Percentiles rank a stretch among this genome's conserved stretches.
Evolutionary conservation across 2,888 invertebrate genomes (phyloP).

Genomic region (Hydrotaea diabolus): DNA sequence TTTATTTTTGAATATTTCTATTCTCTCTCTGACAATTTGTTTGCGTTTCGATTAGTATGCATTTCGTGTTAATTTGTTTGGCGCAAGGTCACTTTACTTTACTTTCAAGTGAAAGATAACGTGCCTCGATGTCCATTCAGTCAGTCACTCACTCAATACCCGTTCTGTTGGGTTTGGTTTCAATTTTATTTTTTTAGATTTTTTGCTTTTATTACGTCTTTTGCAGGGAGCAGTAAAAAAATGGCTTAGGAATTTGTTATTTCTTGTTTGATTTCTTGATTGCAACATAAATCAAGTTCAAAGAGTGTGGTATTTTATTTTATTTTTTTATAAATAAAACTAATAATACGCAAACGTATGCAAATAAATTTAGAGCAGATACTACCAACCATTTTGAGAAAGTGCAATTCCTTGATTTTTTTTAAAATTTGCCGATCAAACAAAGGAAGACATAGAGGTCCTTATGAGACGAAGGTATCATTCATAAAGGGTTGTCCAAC

Average conservation of each 20-base stretch:
- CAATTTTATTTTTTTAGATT: background rate
- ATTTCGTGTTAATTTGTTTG: slow-evolving; percentile 33
- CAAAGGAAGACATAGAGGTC: no score
- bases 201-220: slow-evolving; percentile 1
- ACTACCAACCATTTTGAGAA: background rate
- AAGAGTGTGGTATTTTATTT: background rate
- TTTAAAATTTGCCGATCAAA: no score
- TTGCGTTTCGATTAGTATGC: slow-evolving; percentile 48
- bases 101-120: slow-evolving; percentile 59
- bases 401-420: no score
- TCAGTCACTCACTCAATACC: no score
- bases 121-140: slow-evolving; percentile 57
- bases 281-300: slow-evolving; percentile 14
- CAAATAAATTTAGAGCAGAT: background rate
- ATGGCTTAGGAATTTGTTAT: slow-evolving; percentile 31
- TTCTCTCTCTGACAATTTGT: background rate
- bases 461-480: no score
- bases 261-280: slow-evolving; percentile 25
- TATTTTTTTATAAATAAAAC: background rate
- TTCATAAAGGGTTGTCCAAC: no score
- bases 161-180: slow-evolving; percentile 9
- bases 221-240: background rate
- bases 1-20: background rate
- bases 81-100: slow-evolving; percentile 48
- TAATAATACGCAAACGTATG: background rate